phyloP scores from a whole-genome alignment of 2,113 vertebrate species.

The Phrynosoma platyrhinos region DNA sequence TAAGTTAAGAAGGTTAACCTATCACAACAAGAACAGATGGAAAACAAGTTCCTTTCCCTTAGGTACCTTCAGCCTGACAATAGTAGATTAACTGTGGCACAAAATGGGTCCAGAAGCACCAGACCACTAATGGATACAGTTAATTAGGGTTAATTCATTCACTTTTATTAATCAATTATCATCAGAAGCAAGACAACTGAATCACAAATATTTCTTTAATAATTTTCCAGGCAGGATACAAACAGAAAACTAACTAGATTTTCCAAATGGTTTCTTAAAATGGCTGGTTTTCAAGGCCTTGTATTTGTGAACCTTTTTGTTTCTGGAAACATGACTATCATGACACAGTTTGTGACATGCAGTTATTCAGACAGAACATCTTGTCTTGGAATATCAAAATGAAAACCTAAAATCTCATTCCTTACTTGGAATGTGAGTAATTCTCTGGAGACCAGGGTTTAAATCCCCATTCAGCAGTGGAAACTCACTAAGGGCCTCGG shows the following conservation, averaged over 20 bases:
- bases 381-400: not conserved
- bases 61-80: not conserved
- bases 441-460: not conserved
- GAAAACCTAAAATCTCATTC: not conserved
- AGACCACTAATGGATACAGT: slow-evolving; percentile 4
- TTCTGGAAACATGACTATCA: not conserved
- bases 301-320: not conserved
- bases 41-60: not conserved
- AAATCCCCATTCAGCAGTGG: too few relatives aligned
- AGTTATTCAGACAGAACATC: not conserved
- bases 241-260: not conserved
- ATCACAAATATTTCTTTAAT: not conserved
- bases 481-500: too few relatives aligned
- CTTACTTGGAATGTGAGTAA: not conserved
- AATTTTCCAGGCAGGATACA: not conserved
- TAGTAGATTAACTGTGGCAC: not conserved
- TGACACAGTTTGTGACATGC: too few relatives aligned
- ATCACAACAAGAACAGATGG: not conserved
- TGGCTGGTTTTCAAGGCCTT: not conserved
- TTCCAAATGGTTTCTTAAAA: not conserved
- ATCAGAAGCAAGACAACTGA: slow-evolving; percentile 14
- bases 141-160: slow-evolving; percentile 21
- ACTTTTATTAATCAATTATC: slow-evolving; percentile 16
- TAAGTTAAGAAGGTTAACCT: not conserved
- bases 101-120: not conserved